Evolutionary conservation across 2,888 invertebrate genomes (phyloP), one percentile per base, ranked within the genome.

Genomic region (Pristionchus fissidentatus): DNA sequence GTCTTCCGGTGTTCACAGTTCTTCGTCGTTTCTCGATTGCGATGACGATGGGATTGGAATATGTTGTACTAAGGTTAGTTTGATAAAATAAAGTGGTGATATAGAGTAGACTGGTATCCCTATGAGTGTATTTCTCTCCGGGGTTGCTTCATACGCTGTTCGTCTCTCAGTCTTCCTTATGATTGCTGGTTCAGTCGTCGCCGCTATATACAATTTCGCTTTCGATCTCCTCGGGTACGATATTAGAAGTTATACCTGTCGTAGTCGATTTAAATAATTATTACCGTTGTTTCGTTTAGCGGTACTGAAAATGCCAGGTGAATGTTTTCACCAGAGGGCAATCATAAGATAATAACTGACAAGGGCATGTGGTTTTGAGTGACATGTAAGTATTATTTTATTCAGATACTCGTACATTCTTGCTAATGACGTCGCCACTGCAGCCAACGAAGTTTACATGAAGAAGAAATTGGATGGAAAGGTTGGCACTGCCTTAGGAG

Each of bases 1-100:
- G 96, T 93, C 94, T 98, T 86, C 98, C 98, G 0, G 98, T 98
- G 98, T 97, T 98, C 93, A 98, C 98, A 0, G 98, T 97, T 0
- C 94, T 99, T 60, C 94, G 99, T 86, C 94, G 99, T 85, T 98
- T 99, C 93, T 97, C 98, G 82, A 98, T 99, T 90, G 94, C 99
- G 43, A 96, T 99, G 96, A 99, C 99, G 0, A 97, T 99, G 97
- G 94, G 98, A 85, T 95, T 96, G 26, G 99, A 99, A 93, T 95
- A 95, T 89, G 95, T 96, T 91, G 95, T 99, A 83, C 94, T 99
- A 35, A 93, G 95, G 94, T 94, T 90, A 93, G 93, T 91, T 57
- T 83, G 26, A 1, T 38, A 35, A 60, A n/a, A n/a, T n/a, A 94
- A 38, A 91, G 93, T n/a, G n/a, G 2, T 52, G 38, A 8, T 55